These are phyloP conservation scores for Lasiurus cinereus DNA, from an alignment of 2,113 vertebrate genomes.

Conservation along the genomic window DNA sequence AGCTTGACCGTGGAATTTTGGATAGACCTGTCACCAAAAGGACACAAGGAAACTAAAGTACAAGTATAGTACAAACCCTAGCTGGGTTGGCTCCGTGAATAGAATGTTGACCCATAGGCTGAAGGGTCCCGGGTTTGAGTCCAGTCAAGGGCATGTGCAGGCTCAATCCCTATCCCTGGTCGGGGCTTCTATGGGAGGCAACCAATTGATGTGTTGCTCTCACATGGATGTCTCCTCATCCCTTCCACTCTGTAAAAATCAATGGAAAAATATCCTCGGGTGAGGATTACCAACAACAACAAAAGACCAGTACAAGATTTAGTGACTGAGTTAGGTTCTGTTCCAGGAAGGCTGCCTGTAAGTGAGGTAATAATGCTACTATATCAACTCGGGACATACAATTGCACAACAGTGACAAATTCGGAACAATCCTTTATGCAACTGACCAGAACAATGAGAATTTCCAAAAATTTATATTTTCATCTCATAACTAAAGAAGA, in stretches of 20 bases:
- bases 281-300: too few relatives aligned
- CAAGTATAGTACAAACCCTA: background rate
- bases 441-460: background rate
- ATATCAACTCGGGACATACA: rapidly evolving
- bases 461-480: background rate
- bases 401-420: background rate
- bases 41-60: background rate
- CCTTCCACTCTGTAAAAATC: too few relatives aligned
- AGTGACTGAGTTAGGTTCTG: background rate
- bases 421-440: background rate
- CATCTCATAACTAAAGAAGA: background rate
- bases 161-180: too few relatives aligned
- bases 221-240: too few relatives aligned
- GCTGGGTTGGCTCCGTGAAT: too few relatives aligned
- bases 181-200: too few relatives aligned
- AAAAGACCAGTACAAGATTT: background rate
- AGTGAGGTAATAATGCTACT: background rate
- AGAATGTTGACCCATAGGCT: too few relatives aligned
- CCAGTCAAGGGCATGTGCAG: too few relatives aligned
- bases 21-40: background rate
- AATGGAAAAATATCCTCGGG: too few relatives aligned
- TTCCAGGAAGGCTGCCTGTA: background rate
- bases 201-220: too few relatives aligned
- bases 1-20: background rate
- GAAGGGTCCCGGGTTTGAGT: too few relatives aligned